Conservation (phyloP, 2,888 invertebrate species). For the Drosophila borborema region DNA sequence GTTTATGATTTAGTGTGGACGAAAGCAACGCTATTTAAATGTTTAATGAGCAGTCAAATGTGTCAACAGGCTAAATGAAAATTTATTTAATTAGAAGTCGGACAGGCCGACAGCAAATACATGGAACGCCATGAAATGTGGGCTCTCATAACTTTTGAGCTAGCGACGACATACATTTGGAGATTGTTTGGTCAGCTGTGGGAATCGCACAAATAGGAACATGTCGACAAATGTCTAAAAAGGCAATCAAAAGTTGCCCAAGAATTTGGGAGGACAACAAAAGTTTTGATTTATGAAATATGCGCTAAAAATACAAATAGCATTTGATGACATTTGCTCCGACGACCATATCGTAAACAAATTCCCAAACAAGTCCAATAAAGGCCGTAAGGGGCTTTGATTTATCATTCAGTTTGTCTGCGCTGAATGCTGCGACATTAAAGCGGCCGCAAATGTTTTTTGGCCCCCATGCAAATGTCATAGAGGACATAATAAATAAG, state of each 20-base stretch:
- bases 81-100: constrained; percentile 73
- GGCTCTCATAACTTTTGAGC: constrained; percentile 51
- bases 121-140: constrained; percentile 43
- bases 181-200: constrained; percentile 39
- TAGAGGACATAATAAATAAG: constrained; percentile 65
- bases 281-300: constrained; percentile 78
- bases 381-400: constrained; percentile 72
- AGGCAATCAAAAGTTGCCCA: constrained; percentile 73
- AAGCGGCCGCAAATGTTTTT: constrained; percentile 61
- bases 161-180: constrained; percentile 36
- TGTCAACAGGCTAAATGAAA: constrained; percentile 75
- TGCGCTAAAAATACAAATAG: constrained; percentile 72
- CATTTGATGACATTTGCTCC: constrained; percentile 72
- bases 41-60: constrained; percentile 79
- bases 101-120: constrained; percentile 22
- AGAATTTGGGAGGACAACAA: constrained; percentile 28
- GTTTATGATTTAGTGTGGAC: constrained; percentile 63
- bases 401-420: constrained; percentile 63
- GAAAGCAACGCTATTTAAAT: constrained; percentile 61
- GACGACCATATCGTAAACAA: constrained; percentile 56
- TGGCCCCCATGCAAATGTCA: constrained; percentile 49
- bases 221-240: constrained; percentile 47
- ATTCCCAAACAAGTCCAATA: constrained; percentile 76
- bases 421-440: constrained; percentile 59
- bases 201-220: constrained; percentile 19